Percentiles rank a stretch among this genome's conserved stretches.
Conservation (phyloP, 2,113 vertebrate genomes). For the Cariama cristata region DNA sequence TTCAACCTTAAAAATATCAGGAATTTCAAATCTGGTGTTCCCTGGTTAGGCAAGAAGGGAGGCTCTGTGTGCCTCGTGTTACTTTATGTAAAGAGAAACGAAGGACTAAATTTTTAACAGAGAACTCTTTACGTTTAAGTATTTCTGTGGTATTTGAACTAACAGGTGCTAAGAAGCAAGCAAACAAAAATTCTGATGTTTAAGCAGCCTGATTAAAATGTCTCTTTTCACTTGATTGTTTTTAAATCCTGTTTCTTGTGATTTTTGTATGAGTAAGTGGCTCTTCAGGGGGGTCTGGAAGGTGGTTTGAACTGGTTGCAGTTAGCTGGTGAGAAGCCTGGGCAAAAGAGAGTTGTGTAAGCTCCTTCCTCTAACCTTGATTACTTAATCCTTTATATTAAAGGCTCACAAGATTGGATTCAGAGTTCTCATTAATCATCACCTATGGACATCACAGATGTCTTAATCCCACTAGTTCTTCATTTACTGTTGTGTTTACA, state of each 20-base stretch:
- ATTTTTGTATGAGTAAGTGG: neutral
- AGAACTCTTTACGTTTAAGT: neutral
- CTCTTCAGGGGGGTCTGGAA: neutral
- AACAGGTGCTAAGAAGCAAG: conserved; percentile 32
- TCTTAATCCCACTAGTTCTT: conserved; percentile 23
- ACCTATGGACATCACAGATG: conserved; percentile 15
- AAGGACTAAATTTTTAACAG: neutral
- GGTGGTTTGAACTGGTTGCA: neutral
- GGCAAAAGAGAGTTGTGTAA: neutral
- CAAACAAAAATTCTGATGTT: neutral
- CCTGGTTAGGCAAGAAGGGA: neutral
- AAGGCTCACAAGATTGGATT: neutral
- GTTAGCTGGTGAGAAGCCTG: neutral
- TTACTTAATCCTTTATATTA: neutral
- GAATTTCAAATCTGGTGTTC: neutral
- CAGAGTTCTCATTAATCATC: conserved; percentile 39
- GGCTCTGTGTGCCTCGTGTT: neutral
- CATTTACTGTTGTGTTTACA: conserved; percentile 32
- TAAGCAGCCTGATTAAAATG: conserved; percentile 6
- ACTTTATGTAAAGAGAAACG: neutral
- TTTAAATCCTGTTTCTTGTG: neutral
- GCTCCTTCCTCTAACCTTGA: neutral
- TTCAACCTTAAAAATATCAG: neutral
- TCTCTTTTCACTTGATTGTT: neutral
- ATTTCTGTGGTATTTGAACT: conserved; percentile 12